Evolutionary conservation across 2,797 vertebrate species (phyloP).

Genomic region (Oreonectes daqikongensis): DNA sequence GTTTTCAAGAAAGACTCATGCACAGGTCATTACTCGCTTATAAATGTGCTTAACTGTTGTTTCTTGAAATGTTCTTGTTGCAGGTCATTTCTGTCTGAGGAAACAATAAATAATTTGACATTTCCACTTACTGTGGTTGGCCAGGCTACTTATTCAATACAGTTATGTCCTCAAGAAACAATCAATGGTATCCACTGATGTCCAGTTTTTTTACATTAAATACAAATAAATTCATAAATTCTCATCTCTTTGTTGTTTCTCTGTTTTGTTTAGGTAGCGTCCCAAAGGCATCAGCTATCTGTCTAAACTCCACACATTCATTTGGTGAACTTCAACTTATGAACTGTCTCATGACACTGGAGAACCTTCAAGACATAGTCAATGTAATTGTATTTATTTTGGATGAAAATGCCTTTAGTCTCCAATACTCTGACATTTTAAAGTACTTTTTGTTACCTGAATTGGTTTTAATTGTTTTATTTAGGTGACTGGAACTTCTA

Average conservation of each 20-base stretch:
- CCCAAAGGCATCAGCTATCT: conserved; percentile 22
- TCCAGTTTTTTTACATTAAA: neutral
- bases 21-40: neutral
- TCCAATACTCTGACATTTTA: no score
- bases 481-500: neutral
- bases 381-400: conserved; percentile 20
- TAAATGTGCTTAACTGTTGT: no score
- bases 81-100: conserved; percentile 61
- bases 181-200: conserved; percentile 52
- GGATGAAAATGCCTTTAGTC: no score
- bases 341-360: conserved; percentile 43
- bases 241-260: no score
- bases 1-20: no score
- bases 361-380: conserved; percentile 20
- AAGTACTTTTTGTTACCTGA: no score
- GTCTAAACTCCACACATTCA: conserved; percentile 9
- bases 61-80: no score
- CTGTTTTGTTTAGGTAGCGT: neutral
- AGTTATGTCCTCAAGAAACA: conserved; percentile 33
- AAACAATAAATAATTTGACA: neutral
- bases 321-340: conserved; percentile 7
- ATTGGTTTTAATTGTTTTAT: no score
- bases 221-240: no score
- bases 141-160: conserved; percentile 61
- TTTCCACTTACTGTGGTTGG: conserved; percentile 53